A percentile compares a stretch with the other conserved stretches of the same genome.
phyloP scores from a whole-genome alignment of 2,888 invertebrate genomes.

The Cacoxenus indagator region DNA sequence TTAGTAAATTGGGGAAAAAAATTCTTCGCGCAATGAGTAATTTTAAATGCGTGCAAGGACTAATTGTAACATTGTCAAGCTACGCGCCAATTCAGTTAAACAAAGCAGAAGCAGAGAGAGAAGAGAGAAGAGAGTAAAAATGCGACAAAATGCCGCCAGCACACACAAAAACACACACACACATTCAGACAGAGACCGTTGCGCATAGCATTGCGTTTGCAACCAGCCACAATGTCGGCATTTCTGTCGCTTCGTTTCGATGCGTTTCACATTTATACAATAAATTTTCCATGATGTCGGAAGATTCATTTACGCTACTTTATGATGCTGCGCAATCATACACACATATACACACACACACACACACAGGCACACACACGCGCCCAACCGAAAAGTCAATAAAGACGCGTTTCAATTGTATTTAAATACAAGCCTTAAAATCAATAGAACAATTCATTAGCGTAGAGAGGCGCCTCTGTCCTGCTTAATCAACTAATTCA shows the following conservation, averaged over 20 bases:
- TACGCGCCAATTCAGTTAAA: background rate
- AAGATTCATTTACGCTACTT: conserved; percentile 5
- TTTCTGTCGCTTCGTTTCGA: background rate
- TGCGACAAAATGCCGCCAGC: background rate
- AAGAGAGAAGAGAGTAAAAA: background rate
- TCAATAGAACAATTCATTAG: background rate
- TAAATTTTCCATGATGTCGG: conserved; percentile 14
- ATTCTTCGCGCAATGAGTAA: conserved; percentile 1
- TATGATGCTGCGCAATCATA: background rate
- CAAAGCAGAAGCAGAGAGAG: background rate
- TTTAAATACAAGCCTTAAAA: background rate
- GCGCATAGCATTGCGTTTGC: background rate
- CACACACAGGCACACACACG: background rate
- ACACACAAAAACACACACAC: background rate
- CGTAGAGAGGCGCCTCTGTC: background rate
- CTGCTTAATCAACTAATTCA: background rate
- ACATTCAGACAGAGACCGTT: background rate
- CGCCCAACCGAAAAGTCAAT: background rate
- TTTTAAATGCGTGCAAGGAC: background rate
- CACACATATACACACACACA: background rate
- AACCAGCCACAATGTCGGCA: background rate
- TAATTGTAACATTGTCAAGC: background rate
- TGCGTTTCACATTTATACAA: conserved; percentile 7
- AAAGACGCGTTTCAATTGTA: background rate
- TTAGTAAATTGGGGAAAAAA: conserved; percentile 7